Evolutionary conservation across 2,888 invertebrate genomes (phyloP), one percentile per base, ranked within the genome.

Genomic region (Ashinkailepas kermadecensis): DNA sequence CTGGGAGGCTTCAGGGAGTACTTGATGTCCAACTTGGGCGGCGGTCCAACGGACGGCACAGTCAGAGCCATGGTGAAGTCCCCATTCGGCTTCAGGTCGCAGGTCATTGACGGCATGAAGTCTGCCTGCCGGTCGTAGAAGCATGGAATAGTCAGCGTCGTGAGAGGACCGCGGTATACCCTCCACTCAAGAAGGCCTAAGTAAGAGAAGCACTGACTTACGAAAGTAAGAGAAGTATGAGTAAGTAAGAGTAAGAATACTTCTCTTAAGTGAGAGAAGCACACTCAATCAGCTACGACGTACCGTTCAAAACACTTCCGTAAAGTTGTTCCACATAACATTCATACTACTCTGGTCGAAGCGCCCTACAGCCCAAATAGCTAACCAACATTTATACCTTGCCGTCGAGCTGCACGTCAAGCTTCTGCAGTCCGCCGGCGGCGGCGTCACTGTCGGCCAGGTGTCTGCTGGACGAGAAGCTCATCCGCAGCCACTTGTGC

Each of bases 401-500:
- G 56, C 54, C 21, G 56, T 54, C 54, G 15, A 74, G 74, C 21
- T 56, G 18, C 18, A 74, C 10, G 21, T 54, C 56, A 21, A 74
- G 74, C 21, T 56, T 54, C 21, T 21, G 54, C 74, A 74, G 56
- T 54, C 74, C 56, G 9, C 54, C 74, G 74, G 54, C 54, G 56
- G 74, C 18, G 74, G 54, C 74, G 74, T 56, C 74, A 10, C 21
- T 21, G 74, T 74, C 74, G 74, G 10, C 56, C 21, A 74, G 56
- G 13, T 74, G 54, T 18, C 74, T 18, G 56, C 21, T 56, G n/a
- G 74, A 8, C 21, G 74, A 18, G 56, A 56, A 56, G 21, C 21
- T 21, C 54, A 74, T 56, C 15, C 21, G 18, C 21, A 74, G 54
- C 74, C 74, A 74, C 74, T 74, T 74, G 74, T 74, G 74, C 74